phyloP scores from a whole-genome alignment of 2,888 invertebrate species.

The Lochmaea capreae region DNA sequence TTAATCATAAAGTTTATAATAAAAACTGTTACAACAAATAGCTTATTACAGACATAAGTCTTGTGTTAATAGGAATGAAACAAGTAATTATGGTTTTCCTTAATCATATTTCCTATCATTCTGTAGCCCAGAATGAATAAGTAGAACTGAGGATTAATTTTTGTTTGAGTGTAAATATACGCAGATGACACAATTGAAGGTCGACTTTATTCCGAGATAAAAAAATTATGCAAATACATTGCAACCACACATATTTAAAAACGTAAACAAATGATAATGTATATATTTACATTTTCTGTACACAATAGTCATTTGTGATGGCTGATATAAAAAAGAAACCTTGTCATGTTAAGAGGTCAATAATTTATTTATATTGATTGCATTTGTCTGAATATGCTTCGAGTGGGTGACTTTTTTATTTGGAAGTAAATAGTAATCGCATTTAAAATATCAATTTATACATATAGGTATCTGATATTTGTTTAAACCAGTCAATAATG shows the following conservation, averaged over 20 bases:
- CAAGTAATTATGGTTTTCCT: too few relatives aligned
- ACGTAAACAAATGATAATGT: constrained; percentile 35
- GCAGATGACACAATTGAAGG: constrained; percentile 44
- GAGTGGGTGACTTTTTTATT: not conserved
- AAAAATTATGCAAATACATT: constrained; percentile 43
- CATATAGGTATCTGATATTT: too few relatives aligned
- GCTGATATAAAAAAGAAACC: constrained; percentile 19
- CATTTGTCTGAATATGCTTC: not conserved
- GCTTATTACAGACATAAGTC: too few relatives aligned
- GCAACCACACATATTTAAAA: constrained; percentile 34
- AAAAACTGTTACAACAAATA: too few relatives aligned
- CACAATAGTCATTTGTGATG: constrained; percentile 19
- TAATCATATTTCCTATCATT: not conserved
- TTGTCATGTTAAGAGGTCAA: constrained; percentile 27
- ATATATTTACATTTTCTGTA: constrained; percentile 25
- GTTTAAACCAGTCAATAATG: too few relatives aligned
- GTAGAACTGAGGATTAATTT: not conserved
- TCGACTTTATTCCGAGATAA: constrained; percentile 37
- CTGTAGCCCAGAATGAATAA: not conserved
- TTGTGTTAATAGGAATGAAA: too few relatives aligned
- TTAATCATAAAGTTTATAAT: too few relatives aligned
- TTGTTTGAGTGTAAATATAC: constrained; percentile 24
- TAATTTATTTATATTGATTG: not conserved
- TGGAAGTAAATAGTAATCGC: not conserved
- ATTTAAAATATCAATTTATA: not conserved